phyloP scores from a whole-genome alignment of 1,140 invertebrate species.

The Eupristina koningsbergeri region DNA sequence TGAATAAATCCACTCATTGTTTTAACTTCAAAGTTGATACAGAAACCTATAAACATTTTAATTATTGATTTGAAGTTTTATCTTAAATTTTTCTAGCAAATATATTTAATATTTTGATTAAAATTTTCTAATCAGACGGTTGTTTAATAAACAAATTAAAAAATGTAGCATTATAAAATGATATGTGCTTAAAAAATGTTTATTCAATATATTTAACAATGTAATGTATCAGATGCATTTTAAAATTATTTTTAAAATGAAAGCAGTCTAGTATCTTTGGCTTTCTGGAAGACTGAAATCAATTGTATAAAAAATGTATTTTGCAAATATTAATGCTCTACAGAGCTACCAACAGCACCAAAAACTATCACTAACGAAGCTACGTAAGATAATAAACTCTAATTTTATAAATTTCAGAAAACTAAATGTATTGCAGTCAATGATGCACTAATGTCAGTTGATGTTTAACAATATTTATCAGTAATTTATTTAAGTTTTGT shows the following conservation, averaged over 20 bases:
- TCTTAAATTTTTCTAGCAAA: background rate
- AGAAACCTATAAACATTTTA: background rate
- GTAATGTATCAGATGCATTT: background rate
- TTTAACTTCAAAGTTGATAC: background rate
- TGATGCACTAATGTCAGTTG: constrained; percentile 29
- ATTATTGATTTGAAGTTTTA: background rate
- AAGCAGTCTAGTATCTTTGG: constrained; percentile 24
- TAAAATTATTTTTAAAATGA: constrained; percentile 10
- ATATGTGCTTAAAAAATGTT: background rate
- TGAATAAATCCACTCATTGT: no score
- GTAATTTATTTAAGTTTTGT: constrained; percentile 29
- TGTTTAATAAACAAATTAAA: constrained; percentile 7
- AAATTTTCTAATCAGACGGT: constrained; percentile 1
- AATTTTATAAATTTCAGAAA: constrained; percentile 22
- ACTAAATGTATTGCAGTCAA: constrained; percentile 37
- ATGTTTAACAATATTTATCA: constrained; percentile 44
- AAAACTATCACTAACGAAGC: constrained; percentile 45
- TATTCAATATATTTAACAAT: background rate
- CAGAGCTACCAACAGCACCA: constrained; percentile 49
- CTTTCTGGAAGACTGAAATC: constrained; percentile 29
- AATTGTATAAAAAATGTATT: constrained; percentile 33
- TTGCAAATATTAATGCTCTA: constrained; percentile 31
- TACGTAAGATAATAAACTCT: constrained; percentile 24
- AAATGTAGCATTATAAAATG: constrained; percentile 14
- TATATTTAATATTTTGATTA: constrained; percentile 3